Base-by-base conservation (phyloP, 2,888 invertebrate genomes). In the Patella ulyssiponensis region DNA sequence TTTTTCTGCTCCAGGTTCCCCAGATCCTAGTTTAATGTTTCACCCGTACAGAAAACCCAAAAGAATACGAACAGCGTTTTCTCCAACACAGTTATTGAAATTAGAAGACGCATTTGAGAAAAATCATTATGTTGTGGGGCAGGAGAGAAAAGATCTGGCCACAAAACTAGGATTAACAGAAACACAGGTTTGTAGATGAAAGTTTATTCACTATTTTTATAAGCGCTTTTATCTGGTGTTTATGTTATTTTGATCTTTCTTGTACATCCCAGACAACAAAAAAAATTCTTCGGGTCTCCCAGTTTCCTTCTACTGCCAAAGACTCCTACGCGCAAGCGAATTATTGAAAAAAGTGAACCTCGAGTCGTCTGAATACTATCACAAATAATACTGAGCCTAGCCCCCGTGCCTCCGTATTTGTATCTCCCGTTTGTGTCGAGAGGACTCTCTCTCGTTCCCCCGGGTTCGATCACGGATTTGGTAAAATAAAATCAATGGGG, bases 61-160 rank as follows among this genome's bases (percentile, higher is more conserved):
- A 93, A 94, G 99, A 92, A 98, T 99, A 93, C 94, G 99, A 88
- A 99, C 99, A 69, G 99, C 99, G 69, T 99, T 99, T 93, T 98
- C 98, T 77, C 99, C 99, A 54, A 96, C 97, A 79, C 99, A 99
- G 92, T 94, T 99, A 84, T 94, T 99, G 81, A 97, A 98, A 93
- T 92, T 99, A 92, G 99, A 99, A 92, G 97, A 98, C 92, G 98
- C 98, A 77, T 99, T 99, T 92, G 98, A 99, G 93, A 97, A 97
- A 93, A 99, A 99, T 93, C 99, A 99, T 92, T 99, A 99, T 93
- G 99, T 99, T 70, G 99, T 99, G 44, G 99, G 99, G 0, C 97
- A 98, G 51, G 99, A 99, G 92, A 94, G 99, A 89, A 99, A 99
- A 92, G 98, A 98, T 92, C 94, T 99, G 86, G 99, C 99, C 14